Conservation (phyloP, 1,140 invertebrate genomes). For the Hycleus cichorii region DNA sequence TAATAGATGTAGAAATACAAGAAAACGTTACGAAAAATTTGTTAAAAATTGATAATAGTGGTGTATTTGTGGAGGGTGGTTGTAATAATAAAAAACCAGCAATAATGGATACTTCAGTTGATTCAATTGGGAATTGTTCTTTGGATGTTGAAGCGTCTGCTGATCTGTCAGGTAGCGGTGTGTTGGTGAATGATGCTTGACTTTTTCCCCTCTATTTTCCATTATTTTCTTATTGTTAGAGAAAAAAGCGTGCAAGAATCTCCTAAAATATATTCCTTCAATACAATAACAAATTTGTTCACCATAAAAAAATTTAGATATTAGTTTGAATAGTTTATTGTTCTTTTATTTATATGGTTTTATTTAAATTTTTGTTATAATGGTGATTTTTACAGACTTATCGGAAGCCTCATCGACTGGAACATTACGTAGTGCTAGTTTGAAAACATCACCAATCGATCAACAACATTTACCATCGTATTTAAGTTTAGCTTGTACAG, state of each 20-base stretch:
- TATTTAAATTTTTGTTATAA: not conserved
- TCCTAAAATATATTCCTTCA: no score
- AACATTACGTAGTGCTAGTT: conserved; percentile 33
- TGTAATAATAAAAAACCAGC: not conserved
- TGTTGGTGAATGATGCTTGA: conserved; percentile 1
- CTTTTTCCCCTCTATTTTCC: not conserved
- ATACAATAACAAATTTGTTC: not conserved
- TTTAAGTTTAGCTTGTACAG: conserved; percentile 77
- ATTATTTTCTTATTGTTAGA: not conserved
- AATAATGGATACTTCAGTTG: conserved; percentile 58
- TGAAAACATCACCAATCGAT: conserved; percentile 13
- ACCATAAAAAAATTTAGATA: not conserved
- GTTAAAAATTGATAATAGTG: not conserved
- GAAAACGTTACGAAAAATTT: not conserved
- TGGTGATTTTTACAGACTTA: conserved; percentile 29
- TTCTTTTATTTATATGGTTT: not conserved
- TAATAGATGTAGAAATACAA: no score
- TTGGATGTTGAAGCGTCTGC: conserved; percentile 70
- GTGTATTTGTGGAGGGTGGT: not conserved
- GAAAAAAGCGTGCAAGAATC: not conserved
- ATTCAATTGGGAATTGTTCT: conserved; percentile 74
- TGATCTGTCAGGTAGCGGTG: conserved; percentile 68
- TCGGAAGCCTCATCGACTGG: conserved; percentile 35
- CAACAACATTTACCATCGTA: conserved; percentile 60
- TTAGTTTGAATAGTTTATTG: not conserved